Conservation (phyloP, 2,113 vertebrate genomes). For the Platichthys flesus region DNA sequence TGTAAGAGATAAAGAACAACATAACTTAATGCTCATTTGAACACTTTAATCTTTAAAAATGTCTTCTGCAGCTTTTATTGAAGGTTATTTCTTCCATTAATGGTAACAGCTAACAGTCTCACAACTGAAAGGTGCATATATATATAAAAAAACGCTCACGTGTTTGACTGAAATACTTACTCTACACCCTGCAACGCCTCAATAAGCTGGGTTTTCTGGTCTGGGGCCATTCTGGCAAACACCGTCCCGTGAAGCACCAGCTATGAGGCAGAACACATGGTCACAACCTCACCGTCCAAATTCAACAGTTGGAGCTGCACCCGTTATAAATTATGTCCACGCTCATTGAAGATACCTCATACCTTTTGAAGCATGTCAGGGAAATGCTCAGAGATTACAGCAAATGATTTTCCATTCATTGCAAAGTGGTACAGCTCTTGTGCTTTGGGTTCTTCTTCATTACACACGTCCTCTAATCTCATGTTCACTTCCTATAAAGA, state of each 20-base stretch:
- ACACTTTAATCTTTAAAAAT: neutral
- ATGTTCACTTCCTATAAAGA: slow-evolving; percentile 87
- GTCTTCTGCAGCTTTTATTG: no score
- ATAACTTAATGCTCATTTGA: neutral
- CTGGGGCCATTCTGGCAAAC: slow-evolving; percentile 97
- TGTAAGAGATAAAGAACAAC: slow-evolving; percentile 48
- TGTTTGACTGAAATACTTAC: slow-evolving; percentile 83
- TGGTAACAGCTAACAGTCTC: neutral
- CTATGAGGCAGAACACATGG: slow-evolving; percentile 70
- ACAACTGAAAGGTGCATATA: neutral
- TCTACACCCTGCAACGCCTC: slow-evolving; percentile 96
- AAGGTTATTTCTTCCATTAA: neutral
- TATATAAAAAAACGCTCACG: no score
- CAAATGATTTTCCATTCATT: slow-evolving; percentile 97
- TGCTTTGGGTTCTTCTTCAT: slow-evolving; percentile 80
- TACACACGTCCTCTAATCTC: slow-evolving; percentile 85
- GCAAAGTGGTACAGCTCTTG: slow-evolving; percentile 92
- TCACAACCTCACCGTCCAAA: neutral
- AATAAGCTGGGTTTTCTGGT: slow-evolving; percentile 97
- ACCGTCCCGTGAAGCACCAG: slow-evolving; percentile 94
- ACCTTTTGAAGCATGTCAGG: slow-evolving; percentile 97
- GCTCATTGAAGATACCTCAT: neutral
- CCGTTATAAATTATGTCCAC: neutral
- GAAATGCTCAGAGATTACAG: slow-evolving; percentile 93
- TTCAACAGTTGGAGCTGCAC: neutral